Evolutionary conservation across 2,113 vertebrate genomes (phyloP), one percentile per base, ranked within the genome.

Genomic region (Hipposideros armiger): DNA sequence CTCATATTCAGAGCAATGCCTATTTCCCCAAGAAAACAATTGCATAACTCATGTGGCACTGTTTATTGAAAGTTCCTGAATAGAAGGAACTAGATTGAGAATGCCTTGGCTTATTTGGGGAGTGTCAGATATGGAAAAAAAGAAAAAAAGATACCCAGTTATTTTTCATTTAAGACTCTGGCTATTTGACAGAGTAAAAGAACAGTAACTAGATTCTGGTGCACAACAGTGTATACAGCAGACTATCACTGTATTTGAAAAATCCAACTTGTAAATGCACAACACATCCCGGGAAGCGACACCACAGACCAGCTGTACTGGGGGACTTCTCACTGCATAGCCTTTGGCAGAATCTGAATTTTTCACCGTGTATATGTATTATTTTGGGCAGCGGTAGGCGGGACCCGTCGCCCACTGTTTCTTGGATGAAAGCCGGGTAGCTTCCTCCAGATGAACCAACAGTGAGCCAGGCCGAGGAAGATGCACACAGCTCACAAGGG

Each of bases 11-110:
- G 4, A 94, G 11, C 22, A 73, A 84, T 80, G 58, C 52, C 58
- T 60, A 88, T 42, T 91, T 30, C 40, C 15, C 56, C 11, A 64
- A 66, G 40, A 94, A 96, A 91, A 89, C 17, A 81, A 77, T 22
- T 50, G n/a, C 30, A 17, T 40, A 72, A 91, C 11, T 76, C 40
- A 66, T 6, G 36, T 24, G 16, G 58, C 85, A 77, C n/a, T 42
- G 76, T 50, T 94, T 66, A 82, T 86, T 95, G 7, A 80, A 70
- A 66, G 19, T 40, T 91, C 3, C 40, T 24, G 19, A 54, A 66
- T 11, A 76, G 19, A 78, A 76, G n/a, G 47, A 69, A 54, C 58
- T 54, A 70, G 58, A 45, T 2, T 76, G 64, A 73, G 3, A 11
- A 76, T 87, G 24, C 8, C 24, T 24, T 69, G 62, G 24, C 24